Conservation (phyloP, 2,113 vertebrate species). For the Perca fluviatilis region DNA sequence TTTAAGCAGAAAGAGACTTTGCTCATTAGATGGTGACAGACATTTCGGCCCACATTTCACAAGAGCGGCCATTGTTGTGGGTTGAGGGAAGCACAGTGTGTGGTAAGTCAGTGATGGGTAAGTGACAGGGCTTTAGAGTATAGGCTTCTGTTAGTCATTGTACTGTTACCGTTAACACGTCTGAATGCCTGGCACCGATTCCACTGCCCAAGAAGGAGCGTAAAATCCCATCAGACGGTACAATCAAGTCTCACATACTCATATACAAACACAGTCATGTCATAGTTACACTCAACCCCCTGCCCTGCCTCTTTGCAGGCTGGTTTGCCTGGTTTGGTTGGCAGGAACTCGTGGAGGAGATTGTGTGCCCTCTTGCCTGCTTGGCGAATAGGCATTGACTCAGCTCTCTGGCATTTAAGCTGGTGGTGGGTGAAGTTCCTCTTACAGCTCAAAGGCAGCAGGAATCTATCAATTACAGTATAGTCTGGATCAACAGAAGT, state of each 20-base stretch:
- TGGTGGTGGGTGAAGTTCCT: constrained; percentile 18
- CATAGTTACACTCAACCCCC: neutral
- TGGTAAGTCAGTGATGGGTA: constrained; percentile 50
- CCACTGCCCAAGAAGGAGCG: constrained; percentile 22
- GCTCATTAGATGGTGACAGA: constrained; percentile 39
- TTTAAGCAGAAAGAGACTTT: constrained; percentile 24
- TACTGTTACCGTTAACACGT: constrained; percentile 31
- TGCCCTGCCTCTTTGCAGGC: constrained; percentile 14
- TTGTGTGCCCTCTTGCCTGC: constrained; percentile 20
- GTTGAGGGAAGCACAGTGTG: constrained; percentile 49
- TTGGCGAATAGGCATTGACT: constrained; percentile 60
- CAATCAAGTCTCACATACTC: constrained; percentile 32
- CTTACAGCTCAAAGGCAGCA: constrained; percentile 28
- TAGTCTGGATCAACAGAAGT: no score
- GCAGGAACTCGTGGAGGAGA: constrained; percentile 32
- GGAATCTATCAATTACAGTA: neutral
- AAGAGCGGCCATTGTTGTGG: constrained; percentile 38
- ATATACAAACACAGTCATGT: constrained; percentile 17
- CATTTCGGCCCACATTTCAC: constrained; percentile 50
- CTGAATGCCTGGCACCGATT: constrained; percentile 42
- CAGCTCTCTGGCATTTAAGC: constrained; percentile 48
- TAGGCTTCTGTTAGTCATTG: constrained; percentile 64
- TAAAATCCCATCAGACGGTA: constrained; percentile 55
- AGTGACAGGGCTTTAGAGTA: constrained; percentile 37
- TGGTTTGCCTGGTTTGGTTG: constrained; percentile 33